Evolutionary conservation across 2,888 invertebrate genomes (phyloP), one percentile per base, ranked within the genome.

Genomic region (Trissolcus brochymenae): DNA sequence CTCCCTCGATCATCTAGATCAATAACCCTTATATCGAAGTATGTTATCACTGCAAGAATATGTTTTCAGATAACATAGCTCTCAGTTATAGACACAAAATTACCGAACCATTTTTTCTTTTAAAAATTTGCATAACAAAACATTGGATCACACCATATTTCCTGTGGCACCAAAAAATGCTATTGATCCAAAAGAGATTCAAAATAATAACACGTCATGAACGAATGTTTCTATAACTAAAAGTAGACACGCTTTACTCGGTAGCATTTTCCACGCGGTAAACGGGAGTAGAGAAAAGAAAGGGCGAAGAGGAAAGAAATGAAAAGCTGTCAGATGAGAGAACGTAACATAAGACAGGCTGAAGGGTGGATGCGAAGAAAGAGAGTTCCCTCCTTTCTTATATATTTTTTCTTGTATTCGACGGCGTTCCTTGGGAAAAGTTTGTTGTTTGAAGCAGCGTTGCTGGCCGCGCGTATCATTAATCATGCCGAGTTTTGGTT

Each of bases 391-490:
- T 85, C 87, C 86, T 88, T 87, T 88, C 88, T 88, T 86, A 85
- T 87, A 88, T 86, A 87, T 87, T 87, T 86, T 87, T 87, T 87
- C 87, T 86, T 86, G 84, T 83, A 82, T 84, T 84, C 81, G 82
- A 80, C 79, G 80, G 83, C 91, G 88, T 87, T 89, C 91, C 90
- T 91, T 91, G 91, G 91, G 91, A 91, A 91, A 91, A 91, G 91
- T 91, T 91, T 91, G 91, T 91, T 91, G 91, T 91, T 91, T 90
- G 91, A 90, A 91, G 91, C 91, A 90, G 90, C 90, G 89, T 88
- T 88, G 88, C 84, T 83, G 81, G 82, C 89, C 90, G 89, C 90
- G 90, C 90, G 88, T 9, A 90, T 90, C 91, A 91, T 91, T 91
- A 91, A 91, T 91, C 91, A 91, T 90, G 89, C 90, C 90, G 90